Percentiles rank a stretch among this genome's conserved stretches.
phyloP scores from a whole-genome alignment of 2,888 invertebrate species.

The Yponomeuta sedellus region DNA sequence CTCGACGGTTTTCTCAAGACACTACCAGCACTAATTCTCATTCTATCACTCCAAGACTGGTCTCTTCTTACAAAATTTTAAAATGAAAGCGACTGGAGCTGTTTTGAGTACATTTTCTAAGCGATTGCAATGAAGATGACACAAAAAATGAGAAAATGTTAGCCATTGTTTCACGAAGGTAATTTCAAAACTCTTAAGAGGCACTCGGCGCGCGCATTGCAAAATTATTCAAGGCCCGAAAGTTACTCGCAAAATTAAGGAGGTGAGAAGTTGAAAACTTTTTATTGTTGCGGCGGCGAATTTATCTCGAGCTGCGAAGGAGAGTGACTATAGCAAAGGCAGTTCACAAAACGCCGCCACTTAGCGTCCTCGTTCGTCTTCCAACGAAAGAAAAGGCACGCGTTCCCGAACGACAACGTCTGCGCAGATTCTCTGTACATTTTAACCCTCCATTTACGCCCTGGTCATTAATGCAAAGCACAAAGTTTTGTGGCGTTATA shows the following conservation, averaged over 20 bases:
- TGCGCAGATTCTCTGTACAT: slow-evolving; percentile 18
- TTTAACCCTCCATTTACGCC: slow-evolving; percentile 13
- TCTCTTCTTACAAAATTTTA: too few species aligned
- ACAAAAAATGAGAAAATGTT: not conserved
- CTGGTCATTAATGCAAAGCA: slow-evolving; percentile 14
- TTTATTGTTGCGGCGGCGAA: slow-evolving; percentile 45
- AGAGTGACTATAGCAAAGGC: slow-evolving; percentile 1
- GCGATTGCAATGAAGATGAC: too few species aligned
- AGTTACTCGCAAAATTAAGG: slow-evolving; percentile 37
- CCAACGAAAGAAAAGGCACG: not conserved
- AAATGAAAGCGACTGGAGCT: too few species aligned
- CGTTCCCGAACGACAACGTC: not conserved
- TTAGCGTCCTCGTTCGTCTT: not conserved
- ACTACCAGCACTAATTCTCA: too few species aligned
- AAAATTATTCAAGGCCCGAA: slow-evolving; percentile 15
- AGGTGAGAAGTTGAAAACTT: slow-evolving; percentile 51
- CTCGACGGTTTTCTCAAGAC: too few species aligned
- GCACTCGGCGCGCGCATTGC: slow-evolving; percentile 6
- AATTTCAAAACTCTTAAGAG: not conserved
- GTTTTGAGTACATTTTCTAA: too few species aligned
- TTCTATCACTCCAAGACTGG: too few species aligned
- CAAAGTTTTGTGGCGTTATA: slow-evolving; percentile 13
- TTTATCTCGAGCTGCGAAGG: slow-evolving; percentile 31
- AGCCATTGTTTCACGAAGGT: not conserved
- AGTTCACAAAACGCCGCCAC: not conserved